phyloP scores from a whole-genome alignment of 2,797 vertebrate species.

The Characodon lateralis region DNA sequence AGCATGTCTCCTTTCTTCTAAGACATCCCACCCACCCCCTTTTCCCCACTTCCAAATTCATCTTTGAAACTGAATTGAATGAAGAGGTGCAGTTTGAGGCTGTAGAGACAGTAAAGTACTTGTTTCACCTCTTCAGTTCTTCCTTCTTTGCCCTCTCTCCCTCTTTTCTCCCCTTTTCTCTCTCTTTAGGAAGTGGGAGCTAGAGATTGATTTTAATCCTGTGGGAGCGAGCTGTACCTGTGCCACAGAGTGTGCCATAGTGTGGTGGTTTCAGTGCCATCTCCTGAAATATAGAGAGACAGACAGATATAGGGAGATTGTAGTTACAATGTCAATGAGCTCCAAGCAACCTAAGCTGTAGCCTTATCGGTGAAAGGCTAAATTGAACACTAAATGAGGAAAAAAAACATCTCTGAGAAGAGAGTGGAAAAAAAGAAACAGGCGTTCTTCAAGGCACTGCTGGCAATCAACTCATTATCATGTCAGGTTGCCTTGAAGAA shows the following conservation, averaged over 20 bases:
- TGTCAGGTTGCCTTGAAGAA: constrained; percentile 86
- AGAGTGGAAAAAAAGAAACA: constrained; percentile 28
- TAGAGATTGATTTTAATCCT: constrained; percentile 92
- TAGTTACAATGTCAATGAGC: constrained; percentile 86
- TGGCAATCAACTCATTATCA: constrained; percentile 75
- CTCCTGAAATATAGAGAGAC: constrained; percentile 92
- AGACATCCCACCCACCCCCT: constrained; percentile 7
- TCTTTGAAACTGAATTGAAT: constrained; percentile 61
- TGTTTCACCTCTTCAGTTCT: constrained; percentile 84
- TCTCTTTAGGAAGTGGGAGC: constrained; percentile 83
- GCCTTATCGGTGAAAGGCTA: constrained; percentile 78
- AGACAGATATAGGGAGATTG: constrained; percentile 90
- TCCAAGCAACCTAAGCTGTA: constrained; percentile 82
- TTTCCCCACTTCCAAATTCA: constrained; percentile 50
- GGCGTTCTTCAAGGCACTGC: constrained; percentile 84
- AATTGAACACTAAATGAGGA: constrained; percentile 67
- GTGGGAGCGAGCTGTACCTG: constrained; percentile 89
- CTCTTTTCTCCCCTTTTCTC: constrained; percentile 45
- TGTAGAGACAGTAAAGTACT: constrained; percentile 83
- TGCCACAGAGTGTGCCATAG: constrained; percentile 91
- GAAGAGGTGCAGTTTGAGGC: constrained; percentile 82
- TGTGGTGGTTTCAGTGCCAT: constrained; percentile 90
- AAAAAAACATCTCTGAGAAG: constrained; percentile 67
- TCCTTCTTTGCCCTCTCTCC: constrained; percentile 69
- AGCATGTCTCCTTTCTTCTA: constrained; percentile 62